These are phyloP conservation scores for Orchesellides sinensis DNA, from an alignment of 2,888 invertebrate genomes.

Conservation along the genomic window DNA sequence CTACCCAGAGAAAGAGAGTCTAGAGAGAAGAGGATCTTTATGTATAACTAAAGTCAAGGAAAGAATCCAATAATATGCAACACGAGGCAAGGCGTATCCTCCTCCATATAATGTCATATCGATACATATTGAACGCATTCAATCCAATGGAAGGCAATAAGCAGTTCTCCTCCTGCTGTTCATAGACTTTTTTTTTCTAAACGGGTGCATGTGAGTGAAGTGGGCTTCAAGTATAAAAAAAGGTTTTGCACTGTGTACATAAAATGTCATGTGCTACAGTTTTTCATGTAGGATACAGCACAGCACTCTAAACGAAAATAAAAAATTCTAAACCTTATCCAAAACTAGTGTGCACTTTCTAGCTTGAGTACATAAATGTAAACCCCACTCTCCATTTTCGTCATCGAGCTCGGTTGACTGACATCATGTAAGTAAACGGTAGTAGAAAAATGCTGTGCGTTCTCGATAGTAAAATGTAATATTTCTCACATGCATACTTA, in stretches of 20 bases:
- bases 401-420: too few relatives aligned
- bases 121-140: constrained; percentile 25
- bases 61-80: constrained; percentile 24
- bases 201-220: constrained; percentile 1
- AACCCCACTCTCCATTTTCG: background rate
- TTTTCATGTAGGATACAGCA: background rate
- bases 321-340: background rate
- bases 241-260: constrained; percentile 18
- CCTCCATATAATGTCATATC: background rate
- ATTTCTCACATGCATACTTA: too few relatives aligned
- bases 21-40: too few relatives aligned
- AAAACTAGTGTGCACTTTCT: constrained; percentile 6
- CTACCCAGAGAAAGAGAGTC: too few relatives aligned
- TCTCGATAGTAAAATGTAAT: too few relatives aligned
- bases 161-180: background rate
- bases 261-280: constrained; percentile 4
- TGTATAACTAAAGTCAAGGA: constrained; percentile 3
- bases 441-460: too few relatives aligned
- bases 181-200: background rate
- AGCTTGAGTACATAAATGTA: background rate
- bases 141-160: background rate
- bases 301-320: background rate
- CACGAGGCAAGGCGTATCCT: background rate
- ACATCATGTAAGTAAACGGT: too few relatives aligned
- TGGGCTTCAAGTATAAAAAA: background rate